Evolutionary conservation across 2,797 vertebrate species (phyloP).

Genomic region (Poeciliopsis gracilis): DNA sequence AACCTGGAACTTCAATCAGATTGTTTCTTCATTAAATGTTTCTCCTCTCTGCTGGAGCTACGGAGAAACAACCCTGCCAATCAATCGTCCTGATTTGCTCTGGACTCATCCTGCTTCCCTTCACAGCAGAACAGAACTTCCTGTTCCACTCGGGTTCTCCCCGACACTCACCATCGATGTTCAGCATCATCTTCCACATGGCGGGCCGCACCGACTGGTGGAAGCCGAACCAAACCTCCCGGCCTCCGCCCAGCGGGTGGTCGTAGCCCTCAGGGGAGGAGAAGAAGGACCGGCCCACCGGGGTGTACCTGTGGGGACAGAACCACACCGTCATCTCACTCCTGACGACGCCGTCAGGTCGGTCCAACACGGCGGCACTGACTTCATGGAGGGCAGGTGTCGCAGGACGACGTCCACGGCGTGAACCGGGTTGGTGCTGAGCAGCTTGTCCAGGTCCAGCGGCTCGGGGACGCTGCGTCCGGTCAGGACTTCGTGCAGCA

Average conservation of each 20-base stretch:
- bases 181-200: conserved; percentile 99
- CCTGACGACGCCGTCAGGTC: not conserved
- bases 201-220: conserved; percentile 97
- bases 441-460: conserved; percentile 94
- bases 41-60: no score
- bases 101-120: not conserved
- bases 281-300: conserved; percentile 97
- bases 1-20: not conserved
- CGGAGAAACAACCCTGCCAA: no score
- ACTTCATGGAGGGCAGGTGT: conserved; percentile 99
- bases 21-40: not conserved
- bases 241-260: conserved; percentile 95
- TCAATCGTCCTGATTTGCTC: no score
- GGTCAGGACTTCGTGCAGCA: conserved; percentile 95
- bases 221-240: conserved; percentile 99
- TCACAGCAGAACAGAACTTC: not conserved
- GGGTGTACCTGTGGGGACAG: conserved; percentile 87
- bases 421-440: conserved; percentile 98
- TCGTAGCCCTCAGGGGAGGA: conserved; percentile 97
- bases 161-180: conserved; percentile 92
- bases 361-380: conserved; percentile 29
- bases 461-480: conserved; percentile 88
- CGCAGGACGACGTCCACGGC: conserved; percentile 97
- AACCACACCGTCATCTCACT: not conserved
- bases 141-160: not conserved